These are phyloP conservation scores for Nipponacmea schrenckii DNA, from an alignment of 2,888 invertebrate genomes.

Conservation along the genomic window DNA sequence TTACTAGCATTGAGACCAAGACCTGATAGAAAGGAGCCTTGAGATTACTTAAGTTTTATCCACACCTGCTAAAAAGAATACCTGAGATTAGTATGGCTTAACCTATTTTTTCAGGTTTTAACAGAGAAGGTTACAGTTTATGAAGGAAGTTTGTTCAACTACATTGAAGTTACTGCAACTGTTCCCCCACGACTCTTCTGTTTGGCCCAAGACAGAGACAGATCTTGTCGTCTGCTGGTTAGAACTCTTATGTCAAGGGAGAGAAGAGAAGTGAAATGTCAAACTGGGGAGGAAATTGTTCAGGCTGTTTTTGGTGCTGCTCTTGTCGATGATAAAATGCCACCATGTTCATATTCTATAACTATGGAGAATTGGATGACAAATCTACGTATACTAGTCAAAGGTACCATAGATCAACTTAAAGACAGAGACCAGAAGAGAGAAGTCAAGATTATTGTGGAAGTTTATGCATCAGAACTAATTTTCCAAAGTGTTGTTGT, in stretches of 20 bases:
- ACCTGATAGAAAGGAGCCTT: no score
- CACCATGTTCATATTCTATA: slow-evolving; percentile 37
- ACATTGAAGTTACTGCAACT: slow-evolving; percentile 30
- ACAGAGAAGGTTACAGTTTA: slow-evolving; percentile 31
- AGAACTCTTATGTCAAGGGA: slow-evolving; percentile 17
- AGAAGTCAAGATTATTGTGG: slow-evolving; percentile 29
- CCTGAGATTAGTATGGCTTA: no score
- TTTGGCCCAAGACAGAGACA: slow-evolving; percentile 33
- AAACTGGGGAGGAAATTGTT: slow-evolving; percentile 29
- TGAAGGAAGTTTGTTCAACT: slow-evolving; percentile 33
- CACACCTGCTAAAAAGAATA: no score
- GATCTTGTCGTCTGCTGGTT: slow-evolving; percentile 34
- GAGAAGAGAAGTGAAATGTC: slow-evolving; percentile 38
- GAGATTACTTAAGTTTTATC: no score
- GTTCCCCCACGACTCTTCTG: slow-evolving; percentile 45
- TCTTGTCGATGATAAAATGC: slow-evolving; percentile 15
- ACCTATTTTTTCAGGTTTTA: slow-evolving; percentile 34
- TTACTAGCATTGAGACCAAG: no score
- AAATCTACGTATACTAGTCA: slow-evolving; percentile 33
- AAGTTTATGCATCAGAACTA: slow-evolving; percentile 20
- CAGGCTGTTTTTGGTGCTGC: slow-evolving; percentile 40
- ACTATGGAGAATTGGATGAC: slow-evolving; percentile 37
- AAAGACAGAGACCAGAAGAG: slow-evolving; percentile 39
- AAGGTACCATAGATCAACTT: slow-evolving; percentile 40
- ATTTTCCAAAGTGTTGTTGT: slow-evolving; percentile 15